Evolutionary conservation across 1,140 invertebrate species (phyloP).

Genomic region (Papilio polytes): DNA sequence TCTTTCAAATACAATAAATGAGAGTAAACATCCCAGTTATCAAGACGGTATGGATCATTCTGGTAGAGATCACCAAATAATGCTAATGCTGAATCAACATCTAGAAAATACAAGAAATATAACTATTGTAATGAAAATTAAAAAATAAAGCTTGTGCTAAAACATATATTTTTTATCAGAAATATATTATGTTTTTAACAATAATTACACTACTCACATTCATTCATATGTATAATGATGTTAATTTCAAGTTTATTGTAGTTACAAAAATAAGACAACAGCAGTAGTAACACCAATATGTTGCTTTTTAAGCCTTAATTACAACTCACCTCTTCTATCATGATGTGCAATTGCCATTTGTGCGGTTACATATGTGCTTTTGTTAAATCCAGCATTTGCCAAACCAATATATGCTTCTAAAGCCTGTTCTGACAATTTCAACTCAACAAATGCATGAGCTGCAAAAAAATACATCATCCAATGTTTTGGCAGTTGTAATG

Average conservation of each 20-base stretch:
- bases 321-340: slow-evolving; percentile 92
- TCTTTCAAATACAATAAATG: slow-evolving; percentile 98
- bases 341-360: slow-evolving; percentile 97
- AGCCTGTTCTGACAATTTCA: slow-evolving; percentile 96
- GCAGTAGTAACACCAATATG: not conserved
- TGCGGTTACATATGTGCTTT: slow-evolving; percentile 95
- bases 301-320: not conserved
- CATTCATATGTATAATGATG: too few species aligned
- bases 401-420: slow-evolving; percentile 92
- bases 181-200: slow-evolving; percentile 33
- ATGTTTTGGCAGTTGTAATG: slow-evolving; percentile 91
- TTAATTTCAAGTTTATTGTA: too few species aligned
- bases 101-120: slow-evolving; percentile 82
- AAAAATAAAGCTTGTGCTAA: not conserved
- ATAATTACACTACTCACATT: too few species aligned
- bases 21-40: slow-evolving; percentile 98
- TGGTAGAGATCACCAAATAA: slow-evolving; percentile 92
- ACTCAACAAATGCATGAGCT: slow-evolving; percentile 95
- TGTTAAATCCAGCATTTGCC: slow-evolving; percentile 91
- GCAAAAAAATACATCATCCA: slow-evolving; percentile 98
- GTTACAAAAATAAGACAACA: too few species aligned
- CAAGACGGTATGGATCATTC: slow-evolving; percentile 95
- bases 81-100: slow-evolving; percentile 94
- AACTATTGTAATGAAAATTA: not conserved
- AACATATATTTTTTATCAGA: not conserved